Evolutionary conservation across 2,888 invertebrate species (phyloP).

Genomic region (Heterodera filipjevi): DNA sequence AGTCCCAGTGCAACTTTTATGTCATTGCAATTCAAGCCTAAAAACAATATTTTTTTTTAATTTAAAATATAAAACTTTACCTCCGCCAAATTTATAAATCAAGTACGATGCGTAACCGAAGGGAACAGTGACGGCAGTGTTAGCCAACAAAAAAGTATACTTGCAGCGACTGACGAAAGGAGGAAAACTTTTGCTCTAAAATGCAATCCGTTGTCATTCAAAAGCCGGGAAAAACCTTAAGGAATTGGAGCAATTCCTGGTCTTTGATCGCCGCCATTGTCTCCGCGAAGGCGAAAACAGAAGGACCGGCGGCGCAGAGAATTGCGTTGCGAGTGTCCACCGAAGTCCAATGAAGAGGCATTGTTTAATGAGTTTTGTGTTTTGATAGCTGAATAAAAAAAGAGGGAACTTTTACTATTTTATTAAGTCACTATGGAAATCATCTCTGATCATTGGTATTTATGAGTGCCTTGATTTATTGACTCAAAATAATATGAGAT

Average conservation of each 20-base stretch:
- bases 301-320: constrained; percentile 14
- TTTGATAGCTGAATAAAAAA: background rate
- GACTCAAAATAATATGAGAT: no score
- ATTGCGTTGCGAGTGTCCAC: constrained; percentile 18
- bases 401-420: no score
- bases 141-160: background rate
- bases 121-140: constrained; percentile 52
- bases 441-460: no score
- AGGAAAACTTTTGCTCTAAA: background rate
- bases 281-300: background rate
- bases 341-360: constrained; percentile 19
- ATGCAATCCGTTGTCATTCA: background rate
- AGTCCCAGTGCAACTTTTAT: constrained; percentile 55
- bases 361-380: background rate
- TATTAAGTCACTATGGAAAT: no score
- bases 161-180: background rate
- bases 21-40: constrained; percentile 61
- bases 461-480: no score
- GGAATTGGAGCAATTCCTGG: background rate
- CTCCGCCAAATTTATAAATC: constrained; percentile 62
- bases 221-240: background rate
- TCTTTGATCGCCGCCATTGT: constrained; percentile 7
- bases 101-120: constrained; percentile 62
- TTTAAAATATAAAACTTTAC: constrained; percentile 28
- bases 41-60: background rate